These are phyloP conservation scores for Saxidomus purpurata DNA, from an alignment of 1,140 invertebrate species.

Conservation along the genomic window DNA sequence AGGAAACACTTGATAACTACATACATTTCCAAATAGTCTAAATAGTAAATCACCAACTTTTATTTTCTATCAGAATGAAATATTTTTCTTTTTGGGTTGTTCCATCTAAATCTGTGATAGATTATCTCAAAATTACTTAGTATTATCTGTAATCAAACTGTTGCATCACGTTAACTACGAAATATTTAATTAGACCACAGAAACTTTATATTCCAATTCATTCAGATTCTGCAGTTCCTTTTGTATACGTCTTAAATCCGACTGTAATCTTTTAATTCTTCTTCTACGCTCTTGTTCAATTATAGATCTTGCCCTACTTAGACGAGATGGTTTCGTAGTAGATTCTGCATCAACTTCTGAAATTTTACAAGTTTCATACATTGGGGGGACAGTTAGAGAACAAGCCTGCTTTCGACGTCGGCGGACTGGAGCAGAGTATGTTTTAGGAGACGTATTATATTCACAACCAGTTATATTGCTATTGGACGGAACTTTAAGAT, in stretches of 20 bases:
- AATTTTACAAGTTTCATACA: conserved; percentile 7
- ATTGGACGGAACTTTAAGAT: not conserved
- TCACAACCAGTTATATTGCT: conserved; percentile 1
- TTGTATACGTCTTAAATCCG: conserved; percentile 55
- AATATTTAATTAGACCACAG: no score
- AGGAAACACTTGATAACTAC: no score
- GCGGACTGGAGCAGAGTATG: not conserved
- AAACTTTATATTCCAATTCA: conserved; percentile 61
- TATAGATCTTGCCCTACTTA: conserved; percentile 43
- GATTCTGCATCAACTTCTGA: conserved; percentile 11
- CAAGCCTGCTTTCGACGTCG: conserved; percentile 14
- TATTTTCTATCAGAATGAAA: no score
- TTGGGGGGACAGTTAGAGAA: conserved; percentile 18
- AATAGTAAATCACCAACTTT: no score
- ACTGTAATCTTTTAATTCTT: conserved; percentile 51
- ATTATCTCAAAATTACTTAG: no score
- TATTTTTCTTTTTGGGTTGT: no score
- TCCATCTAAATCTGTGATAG: no score
- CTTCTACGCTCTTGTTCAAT: conserved; percentile 57
- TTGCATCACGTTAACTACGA: no score
- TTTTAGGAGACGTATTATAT: not conserved
- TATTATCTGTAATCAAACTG: no score
- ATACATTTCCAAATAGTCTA: no score
- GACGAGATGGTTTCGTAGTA: no score
- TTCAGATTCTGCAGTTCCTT: conserved; percentile 61